Evolutionary conservation across 2,888 invertebrate species (phyloP), one percentile per base, ranked within the genome.

Genomic region (Spisula subtruncata): DNA sequence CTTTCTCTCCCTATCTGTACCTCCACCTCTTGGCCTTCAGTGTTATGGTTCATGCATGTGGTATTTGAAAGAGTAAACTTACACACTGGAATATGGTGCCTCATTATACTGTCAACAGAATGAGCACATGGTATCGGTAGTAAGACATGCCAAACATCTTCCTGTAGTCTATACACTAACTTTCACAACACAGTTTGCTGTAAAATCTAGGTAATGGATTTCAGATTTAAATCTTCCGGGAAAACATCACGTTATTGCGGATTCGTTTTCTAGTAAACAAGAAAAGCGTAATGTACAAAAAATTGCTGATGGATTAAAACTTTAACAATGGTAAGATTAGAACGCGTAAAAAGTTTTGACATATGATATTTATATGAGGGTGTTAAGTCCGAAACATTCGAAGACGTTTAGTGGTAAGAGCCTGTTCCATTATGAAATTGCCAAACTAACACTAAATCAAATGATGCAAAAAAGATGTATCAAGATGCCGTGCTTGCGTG

Each of bases 31-130:
- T 85, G 85, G 85, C 85, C 85, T 85, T 54, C 83, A 75, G 88
- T 91, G 87, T 91, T 91, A 90, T 91, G 91, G 91, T 85, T 91
- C 90, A 81, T 87, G 87, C 90, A 85, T 90, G 90, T 91, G 91
- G 91, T 83, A 87, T 89, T 90, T 85, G 82, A n/a, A 86, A 86
- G 87, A 82, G 80, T 86, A 86, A 89, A 85, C 82, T 25, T 81
- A 75, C 82, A 86, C 83, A 86, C 75, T 35, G 82, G 46, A 83
- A 80, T 80, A 87, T 14, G 41, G 86, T 66, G 66, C 82, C 88
- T 90, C 90, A 89, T 91, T 90, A 90, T 85, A 81, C 87, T 91
- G 91, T 91, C 91, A 90, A 88, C 90, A 82, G 82, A 48, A 29
- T 29, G n/a, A 83, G 60, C 89, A 87, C 83, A 86, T 83, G 84